Percentiles rank a stretch among this genome's conserved stretches.
Conservation (phyloP, 2,113 vertebrate species). For the Acrocephalus kingi region DNA sequence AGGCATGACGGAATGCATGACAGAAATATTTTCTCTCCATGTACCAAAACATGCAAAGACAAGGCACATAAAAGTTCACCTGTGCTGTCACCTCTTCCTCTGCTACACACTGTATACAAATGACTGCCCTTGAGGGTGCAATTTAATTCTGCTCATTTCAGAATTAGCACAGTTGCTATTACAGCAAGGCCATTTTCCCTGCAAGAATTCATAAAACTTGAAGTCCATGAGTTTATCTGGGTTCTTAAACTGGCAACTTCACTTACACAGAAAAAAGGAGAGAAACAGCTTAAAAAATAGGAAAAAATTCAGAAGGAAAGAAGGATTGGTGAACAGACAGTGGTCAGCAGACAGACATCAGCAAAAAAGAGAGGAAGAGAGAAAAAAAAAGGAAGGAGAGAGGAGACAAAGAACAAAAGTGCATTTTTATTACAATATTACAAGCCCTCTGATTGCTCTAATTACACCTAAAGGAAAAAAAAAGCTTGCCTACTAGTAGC, state of each 20-base stretch:
- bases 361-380: neutral
- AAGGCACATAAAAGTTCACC: constrained; percentile 48
- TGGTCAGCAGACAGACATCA: neutral
- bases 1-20: neutral
- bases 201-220: constrained; percentile 55
- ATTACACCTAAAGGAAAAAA: constrained; percentile 79
- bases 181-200: constrained; percentile 64
- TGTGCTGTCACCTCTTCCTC: constrained; percentile 27
- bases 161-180: constrained; percentile 56
- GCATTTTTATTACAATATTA: constrained; percentile 52
- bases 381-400: neutral
- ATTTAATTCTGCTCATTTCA: constrained; percentile 67
- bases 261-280: neutral
- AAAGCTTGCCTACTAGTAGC: constrained; percentile 38
- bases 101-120: constrained; percentile 25
- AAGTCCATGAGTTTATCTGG: neutral
- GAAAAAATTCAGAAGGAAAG: neutral
- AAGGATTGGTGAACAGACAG: neutral
- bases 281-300: neutral
- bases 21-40: neutral
- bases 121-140: constrained; percentile 36
- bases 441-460: constrained; percentile 74
- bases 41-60: constrained; percentile 45
- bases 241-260: constrained; percentile 25
- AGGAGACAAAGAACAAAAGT: neutral